phyloP scores from a whole-genome alignment of 2,888 invertebrate species.

The Pseudanteris insignis region DNA sequence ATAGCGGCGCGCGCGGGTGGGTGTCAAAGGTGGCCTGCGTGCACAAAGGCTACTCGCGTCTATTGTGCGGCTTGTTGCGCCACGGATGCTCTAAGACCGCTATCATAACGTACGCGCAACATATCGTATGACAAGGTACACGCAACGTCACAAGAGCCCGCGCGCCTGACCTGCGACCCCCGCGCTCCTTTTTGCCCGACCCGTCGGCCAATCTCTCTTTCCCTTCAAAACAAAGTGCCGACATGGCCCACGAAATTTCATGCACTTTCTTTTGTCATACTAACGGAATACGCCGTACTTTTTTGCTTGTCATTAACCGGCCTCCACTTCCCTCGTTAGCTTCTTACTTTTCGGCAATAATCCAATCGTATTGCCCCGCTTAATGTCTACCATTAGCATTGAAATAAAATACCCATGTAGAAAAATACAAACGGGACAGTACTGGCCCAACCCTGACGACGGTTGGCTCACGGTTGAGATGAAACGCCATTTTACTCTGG shows the following conservation, averaged over 20 bases:
- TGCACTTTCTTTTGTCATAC: constrained; percentile 24
- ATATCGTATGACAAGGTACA: constrained; percentile 63
- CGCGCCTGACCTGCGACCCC: constrained; percentile 59
- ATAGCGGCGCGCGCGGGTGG: constrained; percentile 14
- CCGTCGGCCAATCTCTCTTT: constrained; percentile 51
- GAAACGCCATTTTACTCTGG: too few species aligned
- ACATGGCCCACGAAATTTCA: constrained; percentile 46
- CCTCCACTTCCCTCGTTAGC: background rate
- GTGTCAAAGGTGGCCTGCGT: constrained; percentile 19
- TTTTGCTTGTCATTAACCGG: constrained; percentile 10
- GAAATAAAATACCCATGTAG: too few species aligned
- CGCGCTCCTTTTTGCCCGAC: constrained; percentile 51
- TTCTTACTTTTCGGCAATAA: too few species aligned
- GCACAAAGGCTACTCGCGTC: constrained; percentile 4
- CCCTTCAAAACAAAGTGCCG: constrained; percentile 52
- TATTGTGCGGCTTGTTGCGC: constrained; percentile 21
- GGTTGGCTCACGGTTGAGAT: too few species aligned
- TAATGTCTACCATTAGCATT: too few species aligned
- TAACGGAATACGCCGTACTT: constrained; percentile 6
- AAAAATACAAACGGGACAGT: too few species aligned
- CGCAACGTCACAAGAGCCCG: constrained; percentile 47
- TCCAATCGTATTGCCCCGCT: too few species aligned
- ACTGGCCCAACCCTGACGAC: too few species aligned
- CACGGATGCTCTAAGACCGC: constrained; percentile 31
- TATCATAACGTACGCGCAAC: constrained; percentile 57